Evolutionary conservation across 2,888 invertebrate species (phyloP).

Genomic region (Melitaea athalia): DNA sequence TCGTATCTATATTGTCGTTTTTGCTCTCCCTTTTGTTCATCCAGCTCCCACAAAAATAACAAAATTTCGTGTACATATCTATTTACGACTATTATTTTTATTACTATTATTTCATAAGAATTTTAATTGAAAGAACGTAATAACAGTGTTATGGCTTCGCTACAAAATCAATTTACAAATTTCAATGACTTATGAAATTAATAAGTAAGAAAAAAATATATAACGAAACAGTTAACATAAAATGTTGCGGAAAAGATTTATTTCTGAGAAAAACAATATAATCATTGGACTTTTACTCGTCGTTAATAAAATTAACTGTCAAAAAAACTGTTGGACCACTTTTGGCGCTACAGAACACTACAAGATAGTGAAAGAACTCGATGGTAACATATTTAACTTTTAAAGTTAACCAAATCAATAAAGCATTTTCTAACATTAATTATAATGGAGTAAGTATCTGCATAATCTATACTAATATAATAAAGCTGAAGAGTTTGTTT

Average conservation of each 20-base stretch:
- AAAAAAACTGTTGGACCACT: constrained; percentile 53
- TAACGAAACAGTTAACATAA: constrained; percentile 4
- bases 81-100: background rate
- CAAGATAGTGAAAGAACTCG: constrained; percentile 50
- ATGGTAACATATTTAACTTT: constrained; percentile 48
- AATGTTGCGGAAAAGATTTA: constrained; percentile 11
- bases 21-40: too few relatives aligned
- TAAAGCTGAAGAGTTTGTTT: too few relatives aligned
- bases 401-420: background rate
- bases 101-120: background rate
- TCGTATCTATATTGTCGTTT: background rate
- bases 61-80: background rate
- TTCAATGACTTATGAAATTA: constrained; percentile 24
- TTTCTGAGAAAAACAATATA: background rate
- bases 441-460: too few relatives aligned
- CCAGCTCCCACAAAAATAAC: too few relatives aligned
- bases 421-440: too few relatives aligned
- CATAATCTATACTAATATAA: too few relatives aligned
- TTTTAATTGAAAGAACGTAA: constrained; percentile 1
- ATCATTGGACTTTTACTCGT: background rate
- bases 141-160: background rate
- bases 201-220: background rate
- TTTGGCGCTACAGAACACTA: constrained; percentile 48
- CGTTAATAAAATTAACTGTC: constrained; percentile 1
- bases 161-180: constrained; percentile 8